phyloP scores from a whole-genome alignment of 2,113 vertebrate species.

The Fulmarus glacialis region DNA sequence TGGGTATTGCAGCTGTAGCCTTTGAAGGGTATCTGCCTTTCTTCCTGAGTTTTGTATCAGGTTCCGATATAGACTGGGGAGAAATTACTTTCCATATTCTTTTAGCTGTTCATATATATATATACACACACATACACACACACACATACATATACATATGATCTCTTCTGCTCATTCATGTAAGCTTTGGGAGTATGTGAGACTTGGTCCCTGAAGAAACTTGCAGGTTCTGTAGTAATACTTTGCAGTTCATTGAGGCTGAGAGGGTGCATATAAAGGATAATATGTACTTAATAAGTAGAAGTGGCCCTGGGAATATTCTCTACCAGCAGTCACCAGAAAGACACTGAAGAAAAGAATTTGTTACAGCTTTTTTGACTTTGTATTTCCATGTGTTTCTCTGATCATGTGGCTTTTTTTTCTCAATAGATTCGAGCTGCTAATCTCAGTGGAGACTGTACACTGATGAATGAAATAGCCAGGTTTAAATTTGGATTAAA shows the following conservation, averaged over 20 bases:
- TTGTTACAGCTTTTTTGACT: not conserved
- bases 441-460: constrained; percentile 95
- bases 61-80: not conserved
- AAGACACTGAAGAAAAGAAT: not conserved
- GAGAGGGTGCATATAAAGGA: not conserved
- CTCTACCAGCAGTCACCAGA: not conserved
- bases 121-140: not conserved
- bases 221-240: not conserved
- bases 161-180: not conserved
- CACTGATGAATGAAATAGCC: constrained; percentile 84
- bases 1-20: not conserved
- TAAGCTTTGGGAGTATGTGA: not conserved
- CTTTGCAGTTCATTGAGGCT: not conserved
- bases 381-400: not conserved
- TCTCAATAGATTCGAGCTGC: constrained; percentile 89
- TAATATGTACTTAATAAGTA: not conserved
- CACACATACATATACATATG: too few relatives aligned
- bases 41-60: not conserved
- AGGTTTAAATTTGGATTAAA: constrained; percentile 92
- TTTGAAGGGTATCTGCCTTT: not conserved
- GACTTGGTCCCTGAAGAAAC: not conserved
- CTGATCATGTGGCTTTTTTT: not conserved
- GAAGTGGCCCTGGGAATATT: not conserved
- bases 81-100: not conserved
- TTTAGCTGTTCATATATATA: not conserved